Evolutionary conservation across 2,113 vertebrate species (phyloP).

Genomic region (Centropus bengalensis): DNA sequence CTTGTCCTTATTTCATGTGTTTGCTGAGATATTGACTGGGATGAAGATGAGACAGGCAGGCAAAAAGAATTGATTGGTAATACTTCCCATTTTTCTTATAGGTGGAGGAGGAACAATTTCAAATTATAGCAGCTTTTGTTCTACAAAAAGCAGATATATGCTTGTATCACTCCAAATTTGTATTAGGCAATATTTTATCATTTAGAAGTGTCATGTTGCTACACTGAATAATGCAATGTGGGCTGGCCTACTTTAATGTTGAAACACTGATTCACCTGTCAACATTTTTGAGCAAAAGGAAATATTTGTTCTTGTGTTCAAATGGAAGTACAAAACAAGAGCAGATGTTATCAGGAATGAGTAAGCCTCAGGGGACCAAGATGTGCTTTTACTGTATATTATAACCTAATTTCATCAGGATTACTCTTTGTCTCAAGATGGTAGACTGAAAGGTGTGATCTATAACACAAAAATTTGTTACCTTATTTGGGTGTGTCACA

Average conservation of each 20-base stretch:
- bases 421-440: not conserved
- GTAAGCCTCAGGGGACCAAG: not conserved
- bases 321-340: not conserved
- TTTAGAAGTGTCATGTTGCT: conserved; percentile 12
- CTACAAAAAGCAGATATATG: not conserved
- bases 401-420: not conserved
- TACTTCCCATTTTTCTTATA: not conserved
- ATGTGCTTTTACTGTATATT: not conserved
- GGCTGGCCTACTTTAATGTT: conserved; percentile 5
- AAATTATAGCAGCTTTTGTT: not conserved
- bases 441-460: not conserved
- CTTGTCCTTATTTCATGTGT: not conserved
- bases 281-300: conserved; percentile 12
- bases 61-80: conserved; percentile 1
- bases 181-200: conserved; percentile 5
- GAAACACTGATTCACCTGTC: conserved; percentile 28
- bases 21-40: not conserved
- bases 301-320: conserved; percentile 33
- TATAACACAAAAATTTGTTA: not conserved
- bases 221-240: conserved; percentile 15
- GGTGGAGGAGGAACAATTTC: not conserved
- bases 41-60: not conserved
- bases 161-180: not conserved
- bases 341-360: not conserved
- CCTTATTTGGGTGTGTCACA: not conserved